Evolutionary conservation across 2,113 vertebrate species (phyloP), one percentile per base, ranked within the genome.

Genomic region (Nestor notabilis): DNA sequence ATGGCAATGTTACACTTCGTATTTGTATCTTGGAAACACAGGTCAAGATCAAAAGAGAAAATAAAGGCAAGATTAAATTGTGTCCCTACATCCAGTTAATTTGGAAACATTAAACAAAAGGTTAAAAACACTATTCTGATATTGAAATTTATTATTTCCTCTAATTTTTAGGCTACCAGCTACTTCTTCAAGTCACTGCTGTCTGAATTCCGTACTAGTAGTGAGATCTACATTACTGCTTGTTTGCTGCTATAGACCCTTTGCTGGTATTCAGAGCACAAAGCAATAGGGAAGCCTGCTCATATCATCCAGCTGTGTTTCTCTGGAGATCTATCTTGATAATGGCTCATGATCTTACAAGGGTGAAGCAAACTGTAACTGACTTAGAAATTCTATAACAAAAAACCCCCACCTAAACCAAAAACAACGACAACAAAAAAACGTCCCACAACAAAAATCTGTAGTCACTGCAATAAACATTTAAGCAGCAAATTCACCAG

Each of bases 191-290:
- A 44, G 24, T 71, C 69, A 79, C 15, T 65, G 7, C 18, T 44
- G 13, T 16, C 21, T n/a, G n/a, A 89, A 46, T 75, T 85, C 53
- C 61, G 39, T 18, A 39, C 19, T 64, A 39, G 9, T 29, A 49
- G 9, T 9, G 2, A 49, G 12, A 33, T 9, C 13, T 43, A 60
- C 27, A 31, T 53, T 71, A 5, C 39, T 49, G 9, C 53, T 63
- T 1, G 0, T 58, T 65, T 75, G 12, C 5, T 13, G 1, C 28
- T 61, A 44, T 0, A 80, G 27, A 71, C 5, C 5, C 11, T 50
- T 63, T 71, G 68, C 56, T 64, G 43, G 58, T 72, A 43, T 24
- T 71, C 25, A 39, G 53, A 88, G 74, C 52, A 87, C 14, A n/a
- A 66, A 68, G 4, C 11, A 7, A 55, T 11, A 55, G 14, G 9